Base-by-base conservation (phyloP, 2,113 vertebrate genomes). In the Xiphorhynchus elegans region DNA sequence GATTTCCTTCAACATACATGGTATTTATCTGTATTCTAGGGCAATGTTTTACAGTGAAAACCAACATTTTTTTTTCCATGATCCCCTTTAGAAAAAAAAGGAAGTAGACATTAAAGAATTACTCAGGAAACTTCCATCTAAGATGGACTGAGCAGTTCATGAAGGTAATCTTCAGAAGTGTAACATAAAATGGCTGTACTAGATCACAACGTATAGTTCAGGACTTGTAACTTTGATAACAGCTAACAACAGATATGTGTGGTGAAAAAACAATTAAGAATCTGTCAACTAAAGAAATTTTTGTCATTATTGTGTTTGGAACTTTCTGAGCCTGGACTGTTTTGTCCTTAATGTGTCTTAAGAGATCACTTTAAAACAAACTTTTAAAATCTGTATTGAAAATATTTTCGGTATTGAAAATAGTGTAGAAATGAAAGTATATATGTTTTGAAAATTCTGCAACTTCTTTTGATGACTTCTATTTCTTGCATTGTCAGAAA, bases 181-280 rank as follows among this genome's bases (percentile, higher is more conserved):
- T 40, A 44, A 49, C 13, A 19, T 49, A 17, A 74, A 87, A 74
- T n/a, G 24, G 6, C 28, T 62, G 5, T 37, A 53, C 25, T 70
- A 39, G 20, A 52, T 74, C 53, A 66, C 21, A 69, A 53, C 3
- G 7, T 28, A 33, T 1, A 52, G 20, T 40, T 28, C 28, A 29
- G 24, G 26, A 58, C 3, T 52, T 16, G 25, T 46, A 5, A 23
- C 28, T 75, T 67, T 83, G 26, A 77, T 19, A 74, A 46, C 2
- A 55, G 11, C 0, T 3, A 62, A 37, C 33, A 70, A 66, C 4
- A 83, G 39, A 56, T 24, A 35, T 17, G 35, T 0, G 0, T 26
- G 26, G 55, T 35, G 11, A 47, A 69, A 70, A 29, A 46, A 47
- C 20, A 58, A 33, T 6, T 18, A 47, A 49, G 4, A 77, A 81